Evolutionary conservation across 1,140 invertebrate species (phyloP).

Genomic region (Potamilus streckersoni): DNA sequence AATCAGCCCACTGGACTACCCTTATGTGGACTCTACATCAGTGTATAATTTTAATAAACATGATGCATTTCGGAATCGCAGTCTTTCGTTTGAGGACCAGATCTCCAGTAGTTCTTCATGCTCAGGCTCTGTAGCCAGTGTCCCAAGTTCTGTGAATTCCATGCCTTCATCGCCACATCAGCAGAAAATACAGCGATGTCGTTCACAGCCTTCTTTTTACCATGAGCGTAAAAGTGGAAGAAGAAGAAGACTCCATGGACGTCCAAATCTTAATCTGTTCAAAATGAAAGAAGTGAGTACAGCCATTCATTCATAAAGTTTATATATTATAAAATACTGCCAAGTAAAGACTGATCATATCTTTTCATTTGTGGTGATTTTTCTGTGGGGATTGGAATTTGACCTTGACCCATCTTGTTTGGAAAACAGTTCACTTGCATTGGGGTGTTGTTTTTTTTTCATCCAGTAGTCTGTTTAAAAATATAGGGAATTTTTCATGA

Average conservation of each 20-base stretch:
- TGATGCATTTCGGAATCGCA: slow-evolving; percentile 56
- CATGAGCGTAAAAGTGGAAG: slow-evolving; percentile 58
- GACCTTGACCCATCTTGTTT: no score
- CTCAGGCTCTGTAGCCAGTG: slow-evolving; percentile 41
- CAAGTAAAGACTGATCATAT: no score
- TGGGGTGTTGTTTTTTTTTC: no score
- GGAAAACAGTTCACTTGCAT: no score
- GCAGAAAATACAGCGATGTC: slow-evolving; percentile 55
- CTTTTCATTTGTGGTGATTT: background rate
- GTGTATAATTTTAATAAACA: slow-evolving; percentile 14
- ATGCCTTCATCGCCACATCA: slow-evolving; percentile 43
- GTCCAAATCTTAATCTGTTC: slow-evolving; percentile 58
- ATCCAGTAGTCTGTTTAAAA: no score
- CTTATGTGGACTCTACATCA: slow-evolving; percentile 39
- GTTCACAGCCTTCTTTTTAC: slow-evolving; percentile 61
- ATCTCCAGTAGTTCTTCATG: slow-evolving; percentile 44
- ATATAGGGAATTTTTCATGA: no score
- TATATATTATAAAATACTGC: no score
- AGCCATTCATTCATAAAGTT: background rate
- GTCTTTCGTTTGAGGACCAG: slow-evolving; percentile 62
- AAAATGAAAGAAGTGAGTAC: slow-evolving; percentile 63
- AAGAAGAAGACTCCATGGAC: slow-evolving; percentile 52
- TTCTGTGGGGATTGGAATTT: no score
- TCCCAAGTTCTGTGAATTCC: slow-evolving; percentile 30
- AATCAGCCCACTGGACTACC: slow-evolving; percentile 42